Evolutionary conservation across 2,888 invertebrate species (phyloP).

Genomic region (Bombylius major): DNA sequence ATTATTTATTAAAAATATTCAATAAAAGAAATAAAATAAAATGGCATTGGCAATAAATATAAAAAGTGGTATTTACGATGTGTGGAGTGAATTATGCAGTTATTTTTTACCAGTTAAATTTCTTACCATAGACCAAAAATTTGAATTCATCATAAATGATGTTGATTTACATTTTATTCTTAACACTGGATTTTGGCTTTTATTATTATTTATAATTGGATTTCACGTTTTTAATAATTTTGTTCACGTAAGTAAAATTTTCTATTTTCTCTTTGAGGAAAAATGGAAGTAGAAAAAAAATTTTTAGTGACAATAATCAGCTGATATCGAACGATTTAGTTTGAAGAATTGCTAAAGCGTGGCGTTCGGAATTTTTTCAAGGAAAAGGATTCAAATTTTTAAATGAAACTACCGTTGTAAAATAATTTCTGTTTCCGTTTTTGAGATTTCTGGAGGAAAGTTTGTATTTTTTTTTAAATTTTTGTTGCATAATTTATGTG

Average conservation of each 20-base stretch:
- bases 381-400: no score
- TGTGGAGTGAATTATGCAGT: constrained; percentile 33
- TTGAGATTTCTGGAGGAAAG: no score
- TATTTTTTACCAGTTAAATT: constrained; percentile 33
- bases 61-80: constrained; percentile 27
- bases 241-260: constrained; percentile 27
- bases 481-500: no score
- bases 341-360: no score
- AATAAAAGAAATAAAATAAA: neutral
- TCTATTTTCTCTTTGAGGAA: no score
- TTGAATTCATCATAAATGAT: constrained; percentile 30
- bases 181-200: constrained; percentile 35
- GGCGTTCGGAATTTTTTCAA: no score
- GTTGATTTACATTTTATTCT: constrained; percentile 30
- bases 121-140: constrained; percentile 28
- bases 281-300: neutral
- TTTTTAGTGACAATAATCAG: no score
- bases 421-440: no score
- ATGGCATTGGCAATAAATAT: constrained; percentile 22
- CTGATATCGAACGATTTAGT: no score
- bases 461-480: no score
- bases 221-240: constrained; percentile 30
- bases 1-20: neutral
- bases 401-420: no score
- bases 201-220: constrained; percentile 25